Percentiles rank a stretch among this genome's conserved stretches.
These are phyloP conservation scores for Coracias cyanogaster DNA, from an alignment of 2,797 vertebrate species.

Conservation along the genomic window DNA sequence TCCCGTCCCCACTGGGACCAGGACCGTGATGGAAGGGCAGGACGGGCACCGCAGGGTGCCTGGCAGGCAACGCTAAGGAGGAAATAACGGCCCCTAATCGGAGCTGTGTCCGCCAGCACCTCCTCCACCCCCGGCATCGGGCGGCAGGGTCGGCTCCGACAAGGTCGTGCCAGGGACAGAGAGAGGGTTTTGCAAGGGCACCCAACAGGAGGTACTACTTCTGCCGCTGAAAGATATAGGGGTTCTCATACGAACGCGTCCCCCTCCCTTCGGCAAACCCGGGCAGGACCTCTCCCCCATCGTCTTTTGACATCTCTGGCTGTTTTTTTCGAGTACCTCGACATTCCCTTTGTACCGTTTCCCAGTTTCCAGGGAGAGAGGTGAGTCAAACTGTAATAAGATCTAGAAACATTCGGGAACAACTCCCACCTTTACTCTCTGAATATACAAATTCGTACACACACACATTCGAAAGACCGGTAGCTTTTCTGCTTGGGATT, in stretches of 20 bases:
- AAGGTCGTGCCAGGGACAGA: neutral
- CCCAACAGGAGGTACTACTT: neutral
- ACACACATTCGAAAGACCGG: neutral
- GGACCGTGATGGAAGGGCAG: neutral
- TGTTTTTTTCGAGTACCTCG: neutral
- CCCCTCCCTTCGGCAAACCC: neutral
- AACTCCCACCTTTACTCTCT: neutral
- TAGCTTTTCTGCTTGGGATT: constrained; percentile 19
- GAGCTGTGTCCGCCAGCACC: neutral
- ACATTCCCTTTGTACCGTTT: neutral
- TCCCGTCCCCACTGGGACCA: neutral
- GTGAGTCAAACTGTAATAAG: neutral
- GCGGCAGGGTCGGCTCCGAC: neutral
- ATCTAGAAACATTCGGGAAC: neutral
- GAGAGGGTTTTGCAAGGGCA: accelerated
- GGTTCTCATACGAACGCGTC: accelerated
- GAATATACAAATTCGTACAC: neutral
- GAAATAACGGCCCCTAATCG: neutral
- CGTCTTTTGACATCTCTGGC: neutral
- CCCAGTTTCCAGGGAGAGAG: neutral
- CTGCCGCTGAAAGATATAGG: accelerated
- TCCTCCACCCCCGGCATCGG: too few species aligned
- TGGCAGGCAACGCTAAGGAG: neutral
- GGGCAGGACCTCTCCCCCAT: neutral
- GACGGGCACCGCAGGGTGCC: neutral